Evolutionary conservation across 1,140 invertebrate genomes (phyloP).

Genomic region (Brachionus plicatilis): DNA sequence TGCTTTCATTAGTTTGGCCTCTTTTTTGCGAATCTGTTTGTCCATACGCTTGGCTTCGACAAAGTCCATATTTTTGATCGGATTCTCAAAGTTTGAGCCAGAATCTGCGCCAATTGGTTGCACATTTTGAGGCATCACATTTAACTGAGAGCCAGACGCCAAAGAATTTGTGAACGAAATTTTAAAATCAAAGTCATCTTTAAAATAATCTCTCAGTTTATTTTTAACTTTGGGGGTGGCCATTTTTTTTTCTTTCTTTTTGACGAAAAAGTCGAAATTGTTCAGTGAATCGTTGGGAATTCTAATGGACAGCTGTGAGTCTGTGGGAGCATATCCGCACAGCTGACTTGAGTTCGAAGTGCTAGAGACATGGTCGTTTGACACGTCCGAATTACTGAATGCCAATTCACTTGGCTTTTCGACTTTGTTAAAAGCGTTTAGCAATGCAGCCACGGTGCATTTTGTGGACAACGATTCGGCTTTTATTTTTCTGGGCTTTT

Average conservation of each 20-base stretch:
- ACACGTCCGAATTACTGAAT: neutral
- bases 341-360: neutral
- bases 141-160: neutral
- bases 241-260: neutral
- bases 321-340: neutral
- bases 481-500: slow-evolving; percentile 5
- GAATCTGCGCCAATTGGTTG: neutral
- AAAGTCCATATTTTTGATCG: neutral
- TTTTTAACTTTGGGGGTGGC: neutral
- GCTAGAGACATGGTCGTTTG: neutral
- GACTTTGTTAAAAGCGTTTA: slow-evolving; percentile 5
- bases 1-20: slow-evolving; percentile 43
- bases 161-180: neutral
- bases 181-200: slow-evolving; percentile 12
- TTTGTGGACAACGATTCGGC: neutral
- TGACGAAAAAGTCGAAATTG: slow-evolving; percentile 8
- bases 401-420: neutral
- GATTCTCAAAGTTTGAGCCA: neutral
- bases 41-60: neutral
- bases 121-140: neutral
- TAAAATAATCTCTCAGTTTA: slow-evolving; percentile 27
- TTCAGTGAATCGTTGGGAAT: neutral
- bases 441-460: slow-evolving; percentile 6
- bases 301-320: neutral
- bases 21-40: slow-evolving; percentile 2